Base-by-base conservation (phyloP, 1,140 invertebrate species). In the Neelides sp. region DNA sequence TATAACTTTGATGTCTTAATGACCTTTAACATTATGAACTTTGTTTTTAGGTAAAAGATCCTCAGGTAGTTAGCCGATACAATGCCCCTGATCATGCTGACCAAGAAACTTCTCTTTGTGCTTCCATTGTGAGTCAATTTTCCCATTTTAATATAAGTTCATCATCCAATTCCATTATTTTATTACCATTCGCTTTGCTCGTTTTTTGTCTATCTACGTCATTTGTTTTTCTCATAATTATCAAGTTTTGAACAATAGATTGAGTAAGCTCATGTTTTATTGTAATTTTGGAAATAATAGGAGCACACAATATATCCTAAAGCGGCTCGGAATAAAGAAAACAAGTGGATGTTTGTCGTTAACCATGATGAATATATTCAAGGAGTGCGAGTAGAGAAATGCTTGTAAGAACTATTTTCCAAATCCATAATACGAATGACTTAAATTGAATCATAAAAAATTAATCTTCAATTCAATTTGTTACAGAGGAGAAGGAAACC, bases 281-380 rank as follows among this genome's bases (percentile, higher is more conserved):
- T 23, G 34, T 44, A 19, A 36, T n/a, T 51, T 44, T 12, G 7
- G 37, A 40, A 10, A 54, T 62, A 62, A 39, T 35, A 71, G 69
- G 65, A 68, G 55, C 50, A 63, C 49, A 52, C 72, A 1, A 64
- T 71, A 26, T 73, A 61, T 47, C 73, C 73, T 1, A 67, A 68
- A 60, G 59, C 63, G 5, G 73, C 68, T 0, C 53, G 66, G 50
- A 74, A 65, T 40, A 66, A 68, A 45, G 62, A 69, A 3, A 66
- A 68, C 3, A 68, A 75, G 40, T 76, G 73, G 73, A 67, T 74
- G 27, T 75, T 66, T 30, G 66, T 78, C 19, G 68, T 75, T 4
- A 78, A 78, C 62, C 69, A 73, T 37, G 66, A 67, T 26, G 67
- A 72, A 20, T 75, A 72, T 40, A 62, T 64, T 0, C 76, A 78